Conservation (phyloP, 2,888 invertebrate genomes). For the Acanthoscelides obtectus region DNA sequence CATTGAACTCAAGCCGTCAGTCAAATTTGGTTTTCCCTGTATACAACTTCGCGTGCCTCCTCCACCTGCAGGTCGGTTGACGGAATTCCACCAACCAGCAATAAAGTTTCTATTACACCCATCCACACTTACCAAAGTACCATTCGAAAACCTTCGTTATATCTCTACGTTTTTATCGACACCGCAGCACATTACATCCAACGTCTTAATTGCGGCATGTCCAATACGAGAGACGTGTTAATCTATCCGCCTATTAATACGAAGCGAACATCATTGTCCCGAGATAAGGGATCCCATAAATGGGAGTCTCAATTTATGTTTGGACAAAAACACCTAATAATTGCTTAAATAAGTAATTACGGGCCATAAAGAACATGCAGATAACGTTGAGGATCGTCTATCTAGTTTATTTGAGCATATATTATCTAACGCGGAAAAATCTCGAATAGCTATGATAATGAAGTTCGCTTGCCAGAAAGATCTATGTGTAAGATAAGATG, state of each 20-base stretch:
- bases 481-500: not conserved
- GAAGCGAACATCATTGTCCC: not conserved
- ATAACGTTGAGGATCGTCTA: not conserved
- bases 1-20: no score
- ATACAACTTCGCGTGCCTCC: no score
- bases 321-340: not conserved
- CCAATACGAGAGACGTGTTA: not conserved
- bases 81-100: no score
- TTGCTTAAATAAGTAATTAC: not conserved
- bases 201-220: not conserved
- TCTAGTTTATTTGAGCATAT: not conserved
- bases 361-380: not conserved
- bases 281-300: not conserved
- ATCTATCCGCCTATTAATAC: not conserved
- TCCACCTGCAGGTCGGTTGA: no score
- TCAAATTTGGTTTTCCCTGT: no score
- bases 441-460: not conserved
- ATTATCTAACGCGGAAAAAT: not conserved
- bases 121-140: no score
- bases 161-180: not conserved
- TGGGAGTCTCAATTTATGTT: not conserved
- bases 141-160: no score
- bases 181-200: not conserved
- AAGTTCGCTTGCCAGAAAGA: not conserved
- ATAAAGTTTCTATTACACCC: no score